These are phyloP conservation scores for Lutraria rhynchaena DNA, from an alignment of 1,140 invertebrate species.

Conservation along the genomic window DNA sequence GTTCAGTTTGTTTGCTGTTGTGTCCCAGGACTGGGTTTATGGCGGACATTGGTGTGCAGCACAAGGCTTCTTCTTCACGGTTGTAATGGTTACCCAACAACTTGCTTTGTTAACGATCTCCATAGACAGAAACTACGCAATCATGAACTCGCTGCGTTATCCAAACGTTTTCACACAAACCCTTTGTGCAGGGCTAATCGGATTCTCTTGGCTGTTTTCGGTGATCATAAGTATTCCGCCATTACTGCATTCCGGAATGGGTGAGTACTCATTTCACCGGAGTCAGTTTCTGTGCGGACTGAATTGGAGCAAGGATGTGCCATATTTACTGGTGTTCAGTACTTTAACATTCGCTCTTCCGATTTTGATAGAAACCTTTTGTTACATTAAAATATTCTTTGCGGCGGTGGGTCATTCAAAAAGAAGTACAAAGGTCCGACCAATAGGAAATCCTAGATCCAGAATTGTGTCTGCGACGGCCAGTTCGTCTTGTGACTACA, in stretches of 20 bases:
- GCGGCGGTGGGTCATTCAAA: constrained; percentile 69
- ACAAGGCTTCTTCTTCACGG: constrained; percentile 68
- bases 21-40: constrained; percentile 62
- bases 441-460: constrained; percentile 17
- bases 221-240: constrained; percentile 66
- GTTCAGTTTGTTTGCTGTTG: constrained; percentile 65
- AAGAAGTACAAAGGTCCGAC: constrained; percentile 59
- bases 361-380: constrained; percentile 63
- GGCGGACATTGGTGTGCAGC: constrained; percentile 68
- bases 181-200: constrained; percentile 64
- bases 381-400: constrained; percentile 71
- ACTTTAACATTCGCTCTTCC: constrained; percentile 59
- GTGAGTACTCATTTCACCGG: constrained; percentile 58
- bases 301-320: constrained; percentile 47
- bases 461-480: neutral
- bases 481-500: neutral
- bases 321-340: constrained; percentile 58
- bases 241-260: constrained; percentile 60
- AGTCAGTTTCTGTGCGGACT: constrained; percentile 65
- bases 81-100: constrained; percentile 62
- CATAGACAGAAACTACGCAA: constrained; percentile 74
- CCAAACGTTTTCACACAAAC: constrained; percentile 72
- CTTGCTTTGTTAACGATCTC: constrained; percentile 69
- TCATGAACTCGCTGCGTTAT: constrained; percentile 73
- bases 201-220: constrained; percentile 61